Conservation (phyloP, 2,113 vertebrate genomes). For the Otolemur garnettii region DNA sequence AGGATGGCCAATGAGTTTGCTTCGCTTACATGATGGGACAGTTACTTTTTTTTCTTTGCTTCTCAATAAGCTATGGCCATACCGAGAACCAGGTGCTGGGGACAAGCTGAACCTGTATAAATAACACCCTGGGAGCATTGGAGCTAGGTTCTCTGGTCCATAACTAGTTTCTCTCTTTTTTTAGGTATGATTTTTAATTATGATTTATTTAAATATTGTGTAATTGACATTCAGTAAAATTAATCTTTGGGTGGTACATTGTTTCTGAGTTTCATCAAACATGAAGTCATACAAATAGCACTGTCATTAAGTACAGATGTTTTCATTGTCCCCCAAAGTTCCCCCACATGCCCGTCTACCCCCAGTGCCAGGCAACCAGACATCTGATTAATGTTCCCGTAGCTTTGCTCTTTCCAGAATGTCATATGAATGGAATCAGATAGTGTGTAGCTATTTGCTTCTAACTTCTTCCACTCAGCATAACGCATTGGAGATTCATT, state of each 20-base stretch:
- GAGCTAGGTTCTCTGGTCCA: background rate
- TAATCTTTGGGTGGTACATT: background rate
- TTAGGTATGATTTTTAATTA: background rate
- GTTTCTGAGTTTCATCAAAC: background rate
- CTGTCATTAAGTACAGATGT: background rate
- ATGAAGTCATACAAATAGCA: background rate
- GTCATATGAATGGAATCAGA: background rate
- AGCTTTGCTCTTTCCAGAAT: constrained; percentile 4
- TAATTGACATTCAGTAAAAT: constrained; percentile 4
- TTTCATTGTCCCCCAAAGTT: background rate
- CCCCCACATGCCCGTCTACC: background rate
- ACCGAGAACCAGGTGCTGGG: background rate
- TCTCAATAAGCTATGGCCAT: background rate
- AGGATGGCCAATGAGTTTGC: background rate
- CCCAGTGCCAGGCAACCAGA: background rate
- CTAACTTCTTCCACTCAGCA: constrained; percentile 32
- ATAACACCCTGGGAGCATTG: background rate
- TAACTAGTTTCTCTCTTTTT: background rate
- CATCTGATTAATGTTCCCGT: background rate
- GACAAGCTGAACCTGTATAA: background rate
- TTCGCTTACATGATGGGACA: background rate
- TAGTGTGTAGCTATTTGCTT: background rate
- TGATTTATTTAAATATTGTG: background rate
- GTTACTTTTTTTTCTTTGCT: background rate
- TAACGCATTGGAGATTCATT: constrained; percentile 3